Percentiles rank a stretch among this genome's conserved stretches.
These are phyloP conservation scores for Drosophila mimetica DNA, from an alignment of 2,888 invertebrate genomes.

Conservation along the genomic window DNA sequence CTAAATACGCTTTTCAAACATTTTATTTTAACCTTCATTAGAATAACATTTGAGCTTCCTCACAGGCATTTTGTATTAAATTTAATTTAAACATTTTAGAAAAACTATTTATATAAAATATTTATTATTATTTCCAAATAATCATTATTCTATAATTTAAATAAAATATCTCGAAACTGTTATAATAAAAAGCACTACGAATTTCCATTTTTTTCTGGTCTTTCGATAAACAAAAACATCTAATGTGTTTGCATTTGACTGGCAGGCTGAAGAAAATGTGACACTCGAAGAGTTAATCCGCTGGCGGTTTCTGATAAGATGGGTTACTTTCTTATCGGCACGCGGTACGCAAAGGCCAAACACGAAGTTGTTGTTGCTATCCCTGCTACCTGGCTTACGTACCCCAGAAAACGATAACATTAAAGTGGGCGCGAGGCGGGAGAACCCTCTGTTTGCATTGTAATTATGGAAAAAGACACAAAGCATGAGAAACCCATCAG, in stretches of 20 bases:
- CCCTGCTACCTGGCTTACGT: constrained; percentile 36
- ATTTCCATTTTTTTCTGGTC: constrained; percentile 1
- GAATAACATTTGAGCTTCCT: too few relatives aligned
- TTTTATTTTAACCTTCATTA: too few relatives aligned
- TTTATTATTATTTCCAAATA: too few relatives aligned
- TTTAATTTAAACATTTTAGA: too few relatives aligned
- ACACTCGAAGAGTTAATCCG: constrained; percentile 59
- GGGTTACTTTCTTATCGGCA: constrained; percentile 52
- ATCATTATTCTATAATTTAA: too few relatives aligned
- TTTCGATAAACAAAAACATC: constrained; percentile 25
- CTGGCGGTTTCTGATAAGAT: constrained; percentile 60
- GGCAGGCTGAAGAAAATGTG: constrained; percentile 33
- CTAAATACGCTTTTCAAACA: too few relatives aligned
- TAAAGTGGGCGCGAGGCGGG: background rate
- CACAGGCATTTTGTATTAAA: too few relatives aligned
- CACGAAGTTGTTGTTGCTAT: constrained; percentile 46
- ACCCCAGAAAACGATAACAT: background rate
- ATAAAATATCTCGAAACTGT: constrained; percentile 6
- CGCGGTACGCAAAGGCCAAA: constrained; percentile 37
- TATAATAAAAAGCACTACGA: constrained; percentile 9
- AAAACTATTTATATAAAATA: too few relatives aligned
- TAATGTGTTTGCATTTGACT: constrained; percentile 44
- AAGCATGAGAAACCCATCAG: constrained; percentile 56
- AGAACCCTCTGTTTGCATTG: constrained; percentile 43
- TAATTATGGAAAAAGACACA: constrained; percentile 59